phyloP scores from a whole-genome alignment of 2,888 invertebrate species.

The Brachypterus glaber region DNA sequence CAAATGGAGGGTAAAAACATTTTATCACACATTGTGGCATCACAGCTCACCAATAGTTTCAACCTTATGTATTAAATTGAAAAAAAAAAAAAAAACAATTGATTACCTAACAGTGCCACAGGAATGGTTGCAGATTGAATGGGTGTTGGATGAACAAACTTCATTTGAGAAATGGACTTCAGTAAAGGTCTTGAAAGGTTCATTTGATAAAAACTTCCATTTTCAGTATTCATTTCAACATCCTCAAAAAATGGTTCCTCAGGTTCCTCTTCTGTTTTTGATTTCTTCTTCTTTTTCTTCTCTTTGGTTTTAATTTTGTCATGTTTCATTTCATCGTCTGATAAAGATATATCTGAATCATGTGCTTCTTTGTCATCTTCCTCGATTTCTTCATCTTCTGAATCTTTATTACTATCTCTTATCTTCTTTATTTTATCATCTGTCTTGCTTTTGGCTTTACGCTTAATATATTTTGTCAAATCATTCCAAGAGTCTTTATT shows the following conservation, averaged over 20 bases:
- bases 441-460: slow-evolving; percentile 69
- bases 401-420: slow-evolving; percentile 41
- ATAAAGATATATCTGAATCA: slow-evolving; percentile 54
- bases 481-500: slow-evolving; percentile 52
- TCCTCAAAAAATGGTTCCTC: slow-evolving; percentile 53
- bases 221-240: slow-evolving; percentile 53
- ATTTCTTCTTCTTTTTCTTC: slow-evolving; percentile 46
- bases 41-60: too few relatives aligned
- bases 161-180: slow-evolving; percentile 80
- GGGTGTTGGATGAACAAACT: slow-evolving; percentile 90
- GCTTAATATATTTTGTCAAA: slow-evolving; percentile 34
- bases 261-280: slow-evolving; percentile 33
- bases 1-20: too few relatives aligned
- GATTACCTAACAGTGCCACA: slow-evolving; percentile 69
- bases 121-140: slow-evolving; percentile 95
- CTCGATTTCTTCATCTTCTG: slow-evolving; percentile 41
- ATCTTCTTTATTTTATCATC: slow-evolving; percentile 73
- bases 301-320: slow-evolving; percentile 61
- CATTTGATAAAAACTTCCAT: slow-evolving; percentile 81
- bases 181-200: slow-evolving; percentile 89
- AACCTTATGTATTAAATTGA: too few relatives aligned
- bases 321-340: slow-evolving; percentile 68
- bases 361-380: slow-evolving; percentile 45
- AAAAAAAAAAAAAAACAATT: too few relatives aligned
- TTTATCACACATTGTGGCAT: too few relatives aligned